Evolutionary conservation across 2,113 vertebrate species (phyloP).

Genomic region (Zosterops japonicus): DNA sequence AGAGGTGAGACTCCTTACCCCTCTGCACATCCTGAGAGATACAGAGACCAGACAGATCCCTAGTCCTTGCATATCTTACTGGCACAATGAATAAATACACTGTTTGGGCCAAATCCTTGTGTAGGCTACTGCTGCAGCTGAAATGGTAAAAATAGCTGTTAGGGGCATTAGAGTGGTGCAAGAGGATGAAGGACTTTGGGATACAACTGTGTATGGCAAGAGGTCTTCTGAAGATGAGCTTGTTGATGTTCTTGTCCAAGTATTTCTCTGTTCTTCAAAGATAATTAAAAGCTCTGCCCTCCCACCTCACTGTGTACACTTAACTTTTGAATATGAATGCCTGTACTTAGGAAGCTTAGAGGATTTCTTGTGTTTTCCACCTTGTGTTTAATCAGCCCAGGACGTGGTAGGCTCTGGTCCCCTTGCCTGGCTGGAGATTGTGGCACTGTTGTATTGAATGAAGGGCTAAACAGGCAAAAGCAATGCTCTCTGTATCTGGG

Average conservation of each 20-base stretch:
- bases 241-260: neutral
- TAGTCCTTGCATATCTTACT: accelerated
- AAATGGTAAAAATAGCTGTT: neutral
- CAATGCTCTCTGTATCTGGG: neutral
- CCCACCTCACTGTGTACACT: neutral
- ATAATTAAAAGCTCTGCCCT: neutral
- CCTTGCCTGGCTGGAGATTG: neutral
- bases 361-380: neutral
- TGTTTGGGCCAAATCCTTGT: neutral
- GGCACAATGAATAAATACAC: neutral
- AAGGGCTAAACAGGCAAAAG: neutral
- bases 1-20: neutral
- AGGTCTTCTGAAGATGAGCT: neutral
- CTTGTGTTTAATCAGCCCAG: neutral
- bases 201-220: neutral
- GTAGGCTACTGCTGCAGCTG: neutral
- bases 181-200: neutral
- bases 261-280: neutral
- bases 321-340: neutral
- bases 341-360: neutral
- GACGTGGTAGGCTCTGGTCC: neutral
- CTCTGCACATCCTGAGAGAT: neutral
- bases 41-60: neutral
- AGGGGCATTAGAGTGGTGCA: neutral
- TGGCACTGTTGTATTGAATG: neutral